Conservation (phyloP, 2,888 invertebrate species). For the Alentia gelatinosa region DNA sequence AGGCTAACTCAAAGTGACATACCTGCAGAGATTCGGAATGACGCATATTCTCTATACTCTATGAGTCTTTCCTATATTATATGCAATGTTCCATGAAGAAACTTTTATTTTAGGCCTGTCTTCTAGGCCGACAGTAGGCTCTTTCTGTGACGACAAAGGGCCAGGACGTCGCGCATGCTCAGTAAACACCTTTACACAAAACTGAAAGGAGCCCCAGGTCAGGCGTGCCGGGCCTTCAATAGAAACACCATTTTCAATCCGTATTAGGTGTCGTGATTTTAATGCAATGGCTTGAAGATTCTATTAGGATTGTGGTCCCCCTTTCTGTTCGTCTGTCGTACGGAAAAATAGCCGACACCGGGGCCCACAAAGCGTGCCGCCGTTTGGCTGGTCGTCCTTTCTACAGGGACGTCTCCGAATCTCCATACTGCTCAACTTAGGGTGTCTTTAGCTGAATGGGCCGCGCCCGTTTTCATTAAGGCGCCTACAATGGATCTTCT, state of each 20-base stretch:
- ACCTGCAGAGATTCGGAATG: too few relatives aligned
- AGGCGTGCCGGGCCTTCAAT: not conserved
- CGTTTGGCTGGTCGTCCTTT: slow-evolving; percentile 10
- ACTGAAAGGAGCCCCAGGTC: not conserved
- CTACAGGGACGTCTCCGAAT: not conserved
- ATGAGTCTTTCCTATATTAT: too few relatives aligned
- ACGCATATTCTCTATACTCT: too few relatives aligned
- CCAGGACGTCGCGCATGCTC: not conserved
- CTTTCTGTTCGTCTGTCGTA: slow-evolving; percentile 46
- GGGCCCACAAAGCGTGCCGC: not conserved
- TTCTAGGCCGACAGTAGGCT: too few relatives aligned
- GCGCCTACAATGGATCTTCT: slow-evolving; percentile 37
- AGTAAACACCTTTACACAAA: slow-evolving; percentile 16
- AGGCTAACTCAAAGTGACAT: too few relatives aligned
- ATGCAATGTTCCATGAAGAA: too few relatives aligned
- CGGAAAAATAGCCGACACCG: slow-evolving; percentile 29
- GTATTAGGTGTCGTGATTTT: slow-evolving; percentile 19
- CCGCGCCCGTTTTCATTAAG: slow-evolving; percentile 52
- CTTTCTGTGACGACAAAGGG: not conserved
- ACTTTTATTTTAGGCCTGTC: too few relatives aligned
- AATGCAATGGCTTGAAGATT: slow-evolving; percentile 51
- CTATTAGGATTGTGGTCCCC: slow-evolving; percentile 24
- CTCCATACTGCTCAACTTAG: slow-evolving; percentile 26
- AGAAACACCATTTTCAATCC: slow-evolving; percentile 34
- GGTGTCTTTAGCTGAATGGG: slow-evolving; percentile 36